A percentile compares a stretch with the other conserved stretches of the same genome.
Conservation (phyloP, 2,113 vertebrate genomes). For the Cyanoderma ruficeps region DNA sequence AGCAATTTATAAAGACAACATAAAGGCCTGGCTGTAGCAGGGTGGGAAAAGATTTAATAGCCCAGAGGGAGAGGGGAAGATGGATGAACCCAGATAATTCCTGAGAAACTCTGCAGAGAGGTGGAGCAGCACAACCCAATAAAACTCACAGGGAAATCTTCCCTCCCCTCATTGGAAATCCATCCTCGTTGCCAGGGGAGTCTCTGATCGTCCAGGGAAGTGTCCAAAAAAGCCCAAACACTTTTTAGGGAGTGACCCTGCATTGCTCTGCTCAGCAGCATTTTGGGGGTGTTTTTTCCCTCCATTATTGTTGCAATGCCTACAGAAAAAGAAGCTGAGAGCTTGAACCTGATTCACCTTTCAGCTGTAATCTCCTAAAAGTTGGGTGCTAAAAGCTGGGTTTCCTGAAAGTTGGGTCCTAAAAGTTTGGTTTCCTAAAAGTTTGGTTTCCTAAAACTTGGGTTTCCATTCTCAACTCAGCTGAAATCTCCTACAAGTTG, state of each 20-base stretch:
- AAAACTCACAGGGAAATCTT: neutral
- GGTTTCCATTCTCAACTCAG: neutral
- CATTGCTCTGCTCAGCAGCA: neutral
- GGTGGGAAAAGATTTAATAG: neutral
- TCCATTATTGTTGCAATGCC: neutral
- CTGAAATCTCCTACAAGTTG: neutral
- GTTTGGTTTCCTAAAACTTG: neutral
- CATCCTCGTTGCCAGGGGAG: neutral
- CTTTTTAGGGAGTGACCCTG: neutral
- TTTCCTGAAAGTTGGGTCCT: too few relatives aligned
- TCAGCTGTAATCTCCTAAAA: neutral
- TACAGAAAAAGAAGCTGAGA: neutral
- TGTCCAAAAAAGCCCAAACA: neutral
- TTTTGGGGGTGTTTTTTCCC: neutral
- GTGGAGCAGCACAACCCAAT: constrained; percentile 16
- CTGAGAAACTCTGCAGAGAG: constrained; percentile 38
- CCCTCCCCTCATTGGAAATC: neutral
- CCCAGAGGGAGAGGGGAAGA: neutral
- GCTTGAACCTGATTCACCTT: neutral
- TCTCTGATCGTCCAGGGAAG: neutral
- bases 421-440: neutral
- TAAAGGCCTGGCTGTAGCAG: neutral
- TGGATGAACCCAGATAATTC: neutral
- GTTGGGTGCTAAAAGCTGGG: neutral
- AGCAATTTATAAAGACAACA: neutral